These are phyloP conservation scores for Uropsilus gracilis DNA, from an alignment of 2,113 vertebrate species.

Conservation along the genomic window DNA sequence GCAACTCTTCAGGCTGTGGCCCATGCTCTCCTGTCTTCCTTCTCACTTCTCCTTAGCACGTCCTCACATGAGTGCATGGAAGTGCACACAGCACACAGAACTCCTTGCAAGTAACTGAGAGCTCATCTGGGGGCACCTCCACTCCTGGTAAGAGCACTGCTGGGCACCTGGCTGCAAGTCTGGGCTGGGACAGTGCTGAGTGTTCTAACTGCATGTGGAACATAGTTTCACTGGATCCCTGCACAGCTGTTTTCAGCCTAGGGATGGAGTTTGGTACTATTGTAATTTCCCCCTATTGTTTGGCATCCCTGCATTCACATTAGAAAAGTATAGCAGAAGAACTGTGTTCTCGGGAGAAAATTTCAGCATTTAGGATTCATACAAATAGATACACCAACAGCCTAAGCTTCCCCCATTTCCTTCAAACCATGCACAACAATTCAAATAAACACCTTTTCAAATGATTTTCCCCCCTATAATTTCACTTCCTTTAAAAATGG, in stretches of 20 bases:
- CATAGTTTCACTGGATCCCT: not conserved
- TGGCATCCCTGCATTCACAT: not conserved
- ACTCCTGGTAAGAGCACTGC: not conserved
- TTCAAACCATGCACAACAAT: constrained; percentile 33
- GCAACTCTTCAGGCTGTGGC: too few species aligned
- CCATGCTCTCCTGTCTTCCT: too few species aligned
- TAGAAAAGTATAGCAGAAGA: not conserved
- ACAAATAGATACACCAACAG: not conserved
- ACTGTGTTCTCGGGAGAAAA: not conserved
- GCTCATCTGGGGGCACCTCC: too few species aligned
- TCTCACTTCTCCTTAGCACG: too few species aligned
- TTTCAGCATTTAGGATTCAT: constrained; percentile 20
- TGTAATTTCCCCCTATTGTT: constrained; percentile 11
- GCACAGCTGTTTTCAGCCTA: not conserved
- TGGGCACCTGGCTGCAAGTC: not conserved
- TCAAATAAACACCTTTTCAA: constrained; percentile 65
- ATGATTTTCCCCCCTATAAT: constrained; percentile 47
- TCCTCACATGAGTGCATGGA: rapidly evolving
- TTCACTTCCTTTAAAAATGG: constrained; percentile 26
- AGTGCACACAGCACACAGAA: not conserved
- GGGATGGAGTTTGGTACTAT: not conserved
- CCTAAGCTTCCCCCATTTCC: not conserved
- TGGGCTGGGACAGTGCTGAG: not conserved
- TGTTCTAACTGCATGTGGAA: not conserved
- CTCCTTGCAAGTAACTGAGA: not conserved